Base-by-base conservation (phyloP, 64 coral and sea anemone genomes). In the Dendronephthya gigantea region DNA sequence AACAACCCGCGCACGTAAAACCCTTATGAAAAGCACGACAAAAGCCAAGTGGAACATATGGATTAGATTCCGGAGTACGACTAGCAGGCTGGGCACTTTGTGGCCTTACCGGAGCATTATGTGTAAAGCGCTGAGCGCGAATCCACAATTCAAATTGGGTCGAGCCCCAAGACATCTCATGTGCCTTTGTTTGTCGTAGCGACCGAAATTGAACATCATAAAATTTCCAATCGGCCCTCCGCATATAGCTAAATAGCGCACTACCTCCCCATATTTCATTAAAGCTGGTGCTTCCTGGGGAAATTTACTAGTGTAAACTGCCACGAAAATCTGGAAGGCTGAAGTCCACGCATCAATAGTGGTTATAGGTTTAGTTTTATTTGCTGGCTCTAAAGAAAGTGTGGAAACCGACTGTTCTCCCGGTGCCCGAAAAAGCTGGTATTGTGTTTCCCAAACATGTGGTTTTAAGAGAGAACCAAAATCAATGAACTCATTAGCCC, bases 281-380 rank as follows among this genome's bases (percentile, higher is more conserved):
- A 89, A 81, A 19, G n/a, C 19, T 9, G 6, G 84, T 68, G 39
- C 88, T 39, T 52, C 48, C 39, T 41, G 88, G 47, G n/a, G n/a
- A n/a, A 81, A 90, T 25, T 22, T 40, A 32, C 65, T 85, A 1
- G 88, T 85, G 82, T 35, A 82, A 85, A 81, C 47, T 1, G 83
- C 88, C 62, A 51, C 83, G 81, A 90, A 90, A 33, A 90, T 68
- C 68, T 90, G 83, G 27, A 90, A 90, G 34, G 87, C 79, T 15
- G 40, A 34, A 8, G 48, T 35, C 82, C 56, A 89, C 83, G 15
- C 68, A 58, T 84, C 82, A 33, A 89, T 35, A 33, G 50, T 74
- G 23, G 12, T 7, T 38, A 75, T 90, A 68, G 37, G 62, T 45
- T 90, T 84, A 19, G 82, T n/a, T 39, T 27, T 89, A 12, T 51